Conservation (phyloP, 2,797 vertebrate species). For the Silurus aristotelis region DNA sequence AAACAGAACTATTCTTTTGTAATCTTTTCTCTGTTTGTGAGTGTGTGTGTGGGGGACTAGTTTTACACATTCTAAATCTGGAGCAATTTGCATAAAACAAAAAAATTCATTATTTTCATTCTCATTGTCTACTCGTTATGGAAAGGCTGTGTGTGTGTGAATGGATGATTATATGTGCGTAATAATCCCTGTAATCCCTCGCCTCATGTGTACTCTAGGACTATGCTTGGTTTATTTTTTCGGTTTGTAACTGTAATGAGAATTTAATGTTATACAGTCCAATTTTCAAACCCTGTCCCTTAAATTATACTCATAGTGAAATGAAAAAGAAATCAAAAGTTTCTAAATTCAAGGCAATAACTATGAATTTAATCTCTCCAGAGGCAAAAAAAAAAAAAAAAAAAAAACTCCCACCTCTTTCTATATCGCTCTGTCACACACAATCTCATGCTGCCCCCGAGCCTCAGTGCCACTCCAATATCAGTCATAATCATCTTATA, state of each 20-base stretch:
- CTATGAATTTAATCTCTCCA: conserved; percentile 37
- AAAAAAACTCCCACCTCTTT: conserved; percentile 10
- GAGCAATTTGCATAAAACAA: conserved; percentile 38
- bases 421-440: conserved; percentile 4
- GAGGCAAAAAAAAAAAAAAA: not conserved
- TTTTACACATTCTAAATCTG: no score
- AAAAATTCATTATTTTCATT: conserved; percentile 49
- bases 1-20: conserved; percentile 39
- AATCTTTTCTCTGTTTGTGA: conserved; percentile 12
- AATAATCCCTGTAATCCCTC: conserved; percentile 21
- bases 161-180: conserved; percentile 20
- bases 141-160: conserved; percentile 18
- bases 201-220: conserved; percentile 3
- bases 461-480: conserved; percentile 28
- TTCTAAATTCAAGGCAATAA: conserved; percentile 54
- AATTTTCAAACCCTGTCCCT: conserved; percentile 15
- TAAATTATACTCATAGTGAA: conserved; percentile 39
- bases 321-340: conserved; percentile 40
- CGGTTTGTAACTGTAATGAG: conserved; percentile 17
- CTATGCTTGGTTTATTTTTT: not conserved
- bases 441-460: conserved; percentile 27
- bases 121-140: conserved; percentile 30
- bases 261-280: conserved; percentile 25
- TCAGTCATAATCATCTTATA: conserved; percentile 54
- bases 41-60: not conserved